Evolutionary conservation across 2,113 vertebrate genomes (phyloP), one percentile per base, ranked within the genome.

Genomic region (Thermophis baileyi): DNA sequence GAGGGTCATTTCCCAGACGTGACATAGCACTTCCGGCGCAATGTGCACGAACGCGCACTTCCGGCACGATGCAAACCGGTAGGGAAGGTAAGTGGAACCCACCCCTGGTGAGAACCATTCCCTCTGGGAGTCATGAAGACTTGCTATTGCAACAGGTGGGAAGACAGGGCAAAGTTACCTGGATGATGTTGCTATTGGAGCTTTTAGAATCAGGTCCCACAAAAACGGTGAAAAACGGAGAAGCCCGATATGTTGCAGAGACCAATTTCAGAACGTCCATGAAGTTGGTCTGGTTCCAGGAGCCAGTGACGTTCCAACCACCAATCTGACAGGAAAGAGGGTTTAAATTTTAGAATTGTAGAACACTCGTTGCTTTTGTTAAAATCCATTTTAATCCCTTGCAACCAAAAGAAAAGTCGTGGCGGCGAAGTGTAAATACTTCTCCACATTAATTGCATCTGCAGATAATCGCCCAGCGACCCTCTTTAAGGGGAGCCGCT

Each of bases 181-280:
- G 99, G 94, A 99, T 99, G 91, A 99, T 54, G 6, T 99, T 99
- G 97, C 98, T 99, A 97, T 99, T 99, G 95, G 99, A 99, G 97
- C 98, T 99, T 95, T 99, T 99, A 53, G 99, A 98, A 95, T 99
- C 99, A 0, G 99, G 97, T 0, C 98, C 98, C 96, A 99, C 97
- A 0, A 98, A 98, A 3, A 99, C 98, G 0, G 98, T 99, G 96
- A 99, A 99, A 97, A 99, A 99, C 0, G 99, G 99, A 57, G 98
- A 98, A 0, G 99, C 98, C 74, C 98, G 96, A 95, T 99, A 99
- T 0, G 98, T 99, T 87, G 99, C 99, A 0, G 99, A 99, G 4
- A 99, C 98, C 3, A 97, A 97, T 97, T 99, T 99, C 95, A 99
- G 97, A 27, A 99, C 98, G 47, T 99, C 98, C 98, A 99, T 98